These are phyloP conservation scores for Chloropsis cyanopogon DNA, from an alignment of 2,113 vertebrate genomes.

Conservation along the genomic window DNA sequence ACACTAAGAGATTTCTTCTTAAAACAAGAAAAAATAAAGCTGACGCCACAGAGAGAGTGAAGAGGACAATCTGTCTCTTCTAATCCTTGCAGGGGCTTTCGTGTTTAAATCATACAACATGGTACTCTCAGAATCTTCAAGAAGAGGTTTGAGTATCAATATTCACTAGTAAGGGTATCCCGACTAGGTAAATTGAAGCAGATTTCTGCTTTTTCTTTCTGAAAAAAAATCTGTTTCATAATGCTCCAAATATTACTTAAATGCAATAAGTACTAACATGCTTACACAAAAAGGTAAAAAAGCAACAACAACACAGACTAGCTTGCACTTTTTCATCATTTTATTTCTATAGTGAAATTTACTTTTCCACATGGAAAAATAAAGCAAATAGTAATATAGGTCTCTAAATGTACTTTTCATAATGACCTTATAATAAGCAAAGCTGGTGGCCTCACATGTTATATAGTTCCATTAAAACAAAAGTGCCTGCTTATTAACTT, in stretches of 20 bases:
- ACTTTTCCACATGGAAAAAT: conserved; percentile 68
- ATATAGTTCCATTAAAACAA: conserved; percentile 49
- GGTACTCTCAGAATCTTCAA: not conserved
- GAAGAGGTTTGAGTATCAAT: not conserved
- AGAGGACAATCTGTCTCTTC: not conserved
- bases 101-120: not conserved
- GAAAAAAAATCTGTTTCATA: not conserved
- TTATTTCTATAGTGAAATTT: conserved; percentile 45
- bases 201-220: not conserved
- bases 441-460: conserved; percentile 47
- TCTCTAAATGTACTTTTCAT: conserved; percentile 66
- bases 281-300: conserved; percentile 67
- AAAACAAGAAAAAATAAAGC: conserved; percentile 18
- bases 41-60: not conserved
- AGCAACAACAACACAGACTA: conserved; percentile 47
- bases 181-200: not conserved
- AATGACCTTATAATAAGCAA: conserved; percentile 65
- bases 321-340: conserved; percentile 56
- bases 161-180: not conserved
- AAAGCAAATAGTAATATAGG: conserved; percentile 62
- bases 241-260: conserved; percentile 45
- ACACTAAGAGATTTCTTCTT: conserved; percentile 1
- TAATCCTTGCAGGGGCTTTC: not conserved
- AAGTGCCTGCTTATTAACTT: conserved; percentile 22
- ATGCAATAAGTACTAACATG: conserved; percentile 51